Evolutionary conservation across 2,797 vertebrate species (phyloP), one percentile per base, ranked within the genome.

Genomic region (Glossophaga mutica): DNA sequence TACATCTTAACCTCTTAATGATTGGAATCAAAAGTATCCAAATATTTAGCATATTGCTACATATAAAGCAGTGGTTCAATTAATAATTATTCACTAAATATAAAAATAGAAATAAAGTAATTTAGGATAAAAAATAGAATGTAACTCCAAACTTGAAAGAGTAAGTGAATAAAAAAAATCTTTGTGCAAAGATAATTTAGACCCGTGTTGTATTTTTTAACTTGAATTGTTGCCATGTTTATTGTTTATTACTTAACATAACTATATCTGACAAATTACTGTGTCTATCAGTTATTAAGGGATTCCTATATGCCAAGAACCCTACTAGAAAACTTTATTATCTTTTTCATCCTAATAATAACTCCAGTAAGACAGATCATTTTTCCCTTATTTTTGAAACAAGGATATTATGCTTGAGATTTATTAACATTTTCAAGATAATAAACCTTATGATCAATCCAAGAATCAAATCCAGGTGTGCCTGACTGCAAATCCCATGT

Each of bases 311-410:
- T 85, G 37, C 29, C 37, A 88, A 87, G 26, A 84, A 71, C 0
- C 9, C 2, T 67, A 44, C 3, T 62, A 55, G 32, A 1, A 59
- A 73, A 3, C 55, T 93, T 42, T 16, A 62, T 59, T 70, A 37
- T 90, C 5, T 87, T 93, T 6, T 85, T 74, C 3, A 92, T 71
- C 29, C 5, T 90, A 85, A 73, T 2, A 83, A 16, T 77, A 81
- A 9, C 21, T 95, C 34, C 37, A 46, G 32, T 6, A 59, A 67
- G 14, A 67, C 39, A 73, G 42, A 1, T 84, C n/a, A 91, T 70
- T 96, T 90, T 85, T 50, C 26, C 22, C 29, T 91, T 85, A 83
- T 44, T 91, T 96, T 93, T 48, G 3, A 76, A 95, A 73, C 42
- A 62, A 55, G 9, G 15, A 83, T 86, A 77, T 44, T 78, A 29